Percentiles rank a stretch among this genome's conserved stretches.
These are phyloP conservation scores for Adineta ricciae DNA, from an alignment of 2,888 invertebrate species.

Conservation along the genomic window DNA sequence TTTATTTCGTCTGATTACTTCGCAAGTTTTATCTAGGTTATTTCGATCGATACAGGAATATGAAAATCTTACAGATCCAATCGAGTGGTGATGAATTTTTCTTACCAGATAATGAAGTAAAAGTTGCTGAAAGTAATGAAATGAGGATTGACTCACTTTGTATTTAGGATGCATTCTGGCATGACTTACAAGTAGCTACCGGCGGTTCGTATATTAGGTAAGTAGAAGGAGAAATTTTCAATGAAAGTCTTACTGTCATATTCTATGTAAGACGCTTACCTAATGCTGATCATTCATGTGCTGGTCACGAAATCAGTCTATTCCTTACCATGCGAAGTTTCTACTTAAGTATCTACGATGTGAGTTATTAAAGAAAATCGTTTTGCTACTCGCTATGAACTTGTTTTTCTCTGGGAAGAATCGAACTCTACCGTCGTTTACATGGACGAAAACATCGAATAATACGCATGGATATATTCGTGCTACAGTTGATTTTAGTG, in stretches of 20 bases:
- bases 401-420: not conserved
- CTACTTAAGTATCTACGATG: conserved; percentile 33
- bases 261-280: conserved; percentile 1
- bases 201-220: conserved; percentile 35
- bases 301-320: conserved; percentile 32
- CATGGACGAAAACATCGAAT: conserved; percentile 24
- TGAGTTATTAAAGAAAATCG: not conserved
- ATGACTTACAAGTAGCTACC: conserved; percentile 36
- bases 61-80: conserved; percentile 39
- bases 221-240: not conserved
- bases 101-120: conserved; percentile 41
- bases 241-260: too few species aligned
- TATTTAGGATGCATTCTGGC: conserved; percentile 38
- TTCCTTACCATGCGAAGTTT: conserved; percentile 30
- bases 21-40: conserved; percentile 37
- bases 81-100: conserved; percentile 43
- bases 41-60: conserved; percentile 39
- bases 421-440: conserved; percentile 10
- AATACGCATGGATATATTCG: conserved; percentile 28
- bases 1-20: not conserved
- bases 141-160: conserved; percentile 36
- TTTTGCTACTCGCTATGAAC: too few species aligned
- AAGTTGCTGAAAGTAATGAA: conserved; percentile 34
- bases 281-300: conserved; percentile 34
- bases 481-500: conserved; percentile 25